Base-by-base conservation (phyloP, 2,888 invertebrate genomes). In the Uropetala carovei region DNA sequence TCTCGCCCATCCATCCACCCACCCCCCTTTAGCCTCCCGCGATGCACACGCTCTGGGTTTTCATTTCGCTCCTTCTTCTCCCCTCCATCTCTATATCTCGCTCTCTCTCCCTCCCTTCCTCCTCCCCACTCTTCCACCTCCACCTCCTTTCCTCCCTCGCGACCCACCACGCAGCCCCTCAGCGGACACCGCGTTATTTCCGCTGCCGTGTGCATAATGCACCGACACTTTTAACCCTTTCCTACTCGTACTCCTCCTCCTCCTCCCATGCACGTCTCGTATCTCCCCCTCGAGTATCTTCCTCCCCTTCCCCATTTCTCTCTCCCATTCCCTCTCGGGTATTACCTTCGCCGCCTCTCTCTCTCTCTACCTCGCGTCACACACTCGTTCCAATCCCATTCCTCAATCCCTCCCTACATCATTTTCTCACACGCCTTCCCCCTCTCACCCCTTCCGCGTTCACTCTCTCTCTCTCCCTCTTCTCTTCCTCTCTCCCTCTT, bases 181-280 rank as follows among this genome's bases (percentile, higher is more conserved):
- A 59, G 58, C 86, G 86, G 86, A 59, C 86, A 59, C 86, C 59
- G 27, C 86, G 27, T 86, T 86, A 60, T 30, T 57, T 85, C 85
- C 85, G 58, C 85, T 27, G 82, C 58, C 58, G 85, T 58, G 85
- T 85, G 82, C 30, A 85, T 85, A n/a, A 22, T 85, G 85, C 85
- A 58, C 85, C 85, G 58, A 57, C 85, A 22, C 85, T 57, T 58
- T 57, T 22, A 13, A 18, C 85, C n/a, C 56, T 18, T n/a, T 59
- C 14, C 27, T 27, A 27, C 86, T 43, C 43, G 43, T 14, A 9
- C 13, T 8, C 27, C 18, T 9, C 83, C 83, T 11, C 9, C 8
- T 1, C 11, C 59, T 58, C 85, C n/a, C 59, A n/a, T 9, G 8
- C 75, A 5, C 13, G 22, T 22, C 75, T n/a, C 22, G 10, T 9